Conservation (phyloP, 2,113 vertebrate genomes). For the Cnemophilus loriae region DNA sequence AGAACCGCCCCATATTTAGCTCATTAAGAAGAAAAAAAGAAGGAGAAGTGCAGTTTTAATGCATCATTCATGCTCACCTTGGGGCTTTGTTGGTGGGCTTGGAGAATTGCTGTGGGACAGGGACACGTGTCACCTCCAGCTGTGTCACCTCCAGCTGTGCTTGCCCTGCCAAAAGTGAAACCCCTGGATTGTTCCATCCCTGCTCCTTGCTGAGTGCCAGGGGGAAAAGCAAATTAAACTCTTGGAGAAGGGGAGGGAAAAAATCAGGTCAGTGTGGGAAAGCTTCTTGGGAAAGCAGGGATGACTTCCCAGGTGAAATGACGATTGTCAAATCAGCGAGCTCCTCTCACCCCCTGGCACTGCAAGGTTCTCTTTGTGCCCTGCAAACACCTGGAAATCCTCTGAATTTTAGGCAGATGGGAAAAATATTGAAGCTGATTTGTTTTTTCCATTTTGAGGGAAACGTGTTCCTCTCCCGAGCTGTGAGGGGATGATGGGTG, state of each 20-base stretch:
- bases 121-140: neutral
- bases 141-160: neutral
- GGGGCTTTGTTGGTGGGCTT: neutral
- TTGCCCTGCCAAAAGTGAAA: neutral
- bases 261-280: neutral
- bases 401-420: neutral
- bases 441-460: neutral
- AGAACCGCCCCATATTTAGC: neutral
- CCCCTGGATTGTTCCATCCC: neutral
- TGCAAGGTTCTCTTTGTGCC: neutral
- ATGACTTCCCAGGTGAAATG: neutral
- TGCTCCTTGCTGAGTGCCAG: neutral
- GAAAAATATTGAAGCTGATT: neutral
- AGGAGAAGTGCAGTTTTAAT: neutral
- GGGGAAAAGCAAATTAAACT: neutral
- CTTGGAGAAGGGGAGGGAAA: rapidly evolving
- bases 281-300: neutral
- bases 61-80: neutral
- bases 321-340: neutral
- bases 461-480: neutral
- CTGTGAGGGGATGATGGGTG: neutral
- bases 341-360: neutral
- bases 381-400: neutral
- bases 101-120: rapidly evolving
- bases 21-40: too few species aligned